Evolutionary conservation across 2,113 vertebrate genomes (phyloP), one percentile per base, ranked within the genome.

Genomic region (Misgurnus anguillicaudatus): DNA sequence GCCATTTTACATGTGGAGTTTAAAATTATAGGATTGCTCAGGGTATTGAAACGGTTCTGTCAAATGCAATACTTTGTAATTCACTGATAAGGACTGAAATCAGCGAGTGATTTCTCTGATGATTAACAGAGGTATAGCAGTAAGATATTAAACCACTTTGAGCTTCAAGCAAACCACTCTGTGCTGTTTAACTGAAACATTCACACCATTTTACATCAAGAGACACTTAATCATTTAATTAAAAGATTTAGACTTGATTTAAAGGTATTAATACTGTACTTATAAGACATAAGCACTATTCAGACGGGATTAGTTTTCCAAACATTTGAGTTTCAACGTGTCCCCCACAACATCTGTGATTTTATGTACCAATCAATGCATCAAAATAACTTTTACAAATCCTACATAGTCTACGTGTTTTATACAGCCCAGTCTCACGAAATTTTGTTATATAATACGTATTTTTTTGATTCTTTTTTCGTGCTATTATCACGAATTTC

Each of bases 201-300:
- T 21, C 7, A 6, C 36, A 38, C 69, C n/a, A 61, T 82, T 78
- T 78, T 78, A 78, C 41, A 78, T 10, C 31, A 48, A 66, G 45
- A 57, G 61, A 14, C 51, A 39, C 71, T 62, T 39, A n/a, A 14
- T 14, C 70, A 42, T 53, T 13, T 51, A 14, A 13, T 51, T 51
- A 68, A 14, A 31, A 55, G 9, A 68, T 31, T 9, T 16, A 48
- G 45, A 31, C 31, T 67, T 19, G 45, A 45, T 45, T 67, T 47
- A 6, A 47, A 67, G n/a, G 13, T 11, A 67, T 47, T 3, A 67
- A 45, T 19, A 47, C 64, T 48, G 42, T 9, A 67, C n/a, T 66
- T 67, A 66, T 21, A 19, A 45, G n/a, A 21, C 6, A 13, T 66
- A 31, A 31, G 24, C 24, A 31, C 24, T 31, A 31, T 31, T n/a